These are phyloP conservation scores for Hipposideros larvatus DNA, from an alignment of 2,797 vertebrate species.

Conservation along the genomic window DNA sequence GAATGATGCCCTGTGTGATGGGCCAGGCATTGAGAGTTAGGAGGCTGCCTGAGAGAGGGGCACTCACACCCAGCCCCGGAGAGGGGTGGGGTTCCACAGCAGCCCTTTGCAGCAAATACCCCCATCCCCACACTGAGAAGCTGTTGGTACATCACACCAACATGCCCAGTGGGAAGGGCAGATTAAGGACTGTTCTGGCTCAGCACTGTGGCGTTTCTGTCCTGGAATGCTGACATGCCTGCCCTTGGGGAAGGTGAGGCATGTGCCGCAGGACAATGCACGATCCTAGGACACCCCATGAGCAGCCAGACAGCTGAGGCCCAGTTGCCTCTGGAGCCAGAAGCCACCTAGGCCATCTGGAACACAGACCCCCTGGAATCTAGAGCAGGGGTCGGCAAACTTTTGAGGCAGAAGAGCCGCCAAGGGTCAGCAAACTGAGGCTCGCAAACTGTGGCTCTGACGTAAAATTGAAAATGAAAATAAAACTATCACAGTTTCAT, in stretches of 20 bases:
- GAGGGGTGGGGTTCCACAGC: not conserved
- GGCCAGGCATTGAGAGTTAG: not conserved
- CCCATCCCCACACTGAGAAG: not conserved
- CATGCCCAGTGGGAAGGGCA: not conserved
- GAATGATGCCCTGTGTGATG: no score
- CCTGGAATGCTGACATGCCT: not conserved
- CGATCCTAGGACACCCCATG: accelerated
- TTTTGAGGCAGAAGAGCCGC: no score
- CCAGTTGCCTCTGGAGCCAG: not conserved
- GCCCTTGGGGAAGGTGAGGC: not conserved
- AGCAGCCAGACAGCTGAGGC: not conserved
- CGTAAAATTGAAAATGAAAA: no score
- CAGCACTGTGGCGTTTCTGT: not conserved
- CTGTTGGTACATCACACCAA: not conserved
- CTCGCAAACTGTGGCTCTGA: no score
- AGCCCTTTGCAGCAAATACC: not conserved
- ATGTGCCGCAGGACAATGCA: not conserved
- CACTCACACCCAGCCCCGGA: no score
- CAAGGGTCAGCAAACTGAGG: no score
- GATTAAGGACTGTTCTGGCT: not conserved
- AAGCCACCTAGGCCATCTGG: not conserved
- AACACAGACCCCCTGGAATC: not conserved
- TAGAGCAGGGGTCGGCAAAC: no score
- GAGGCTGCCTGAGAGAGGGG: not conserved
- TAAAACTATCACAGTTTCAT: no score